Evolutionary conservation across 2,113 vertebrate species (phyloP), one percentile per base, ranked within the genome.

Genomic region (Tylochromis polylepis): DNA sequence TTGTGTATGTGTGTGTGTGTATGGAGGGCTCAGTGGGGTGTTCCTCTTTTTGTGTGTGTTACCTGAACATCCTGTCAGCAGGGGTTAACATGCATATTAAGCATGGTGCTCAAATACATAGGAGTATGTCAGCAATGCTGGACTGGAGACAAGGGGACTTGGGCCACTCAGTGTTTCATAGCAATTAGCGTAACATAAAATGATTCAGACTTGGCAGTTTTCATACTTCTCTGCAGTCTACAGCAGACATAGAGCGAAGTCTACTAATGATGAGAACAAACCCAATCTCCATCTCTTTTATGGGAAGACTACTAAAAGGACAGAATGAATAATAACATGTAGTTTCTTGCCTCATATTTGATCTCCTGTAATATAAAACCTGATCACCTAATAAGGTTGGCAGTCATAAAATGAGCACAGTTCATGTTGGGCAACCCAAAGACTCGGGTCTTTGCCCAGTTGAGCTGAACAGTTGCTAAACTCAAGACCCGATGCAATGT

Each of bases 361-460:
- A 92, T 78, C 87, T 82, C 82, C 75, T 53, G 31, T 80, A 89
- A 79, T 78, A 79, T 87, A 85, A 91, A 89, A 93, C 60, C 24
- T 57, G 38, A 92, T 91, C 86, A 82, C 51, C 85, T 91, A 75
- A 87, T 57, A 89, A 43, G 86, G 36, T 46, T 72, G 41, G 4
- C 75, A 58, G 31, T 87, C 83, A 72, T 81, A 82, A 79, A 87
- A 81, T 16, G 49, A 75, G 53, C 8, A 15, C 29, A 59, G 51
- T n/a, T 18, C 43, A 72, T 0, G 11, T 49, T 84, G 81, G 86
- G 78, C 43, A n/a, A 65, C 60, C 31, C 60, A 65, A 65, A 65
- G 31, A 62, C 29, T 67, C 59, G 6, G n/a, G 58, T 29, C 56
- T 84, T 83, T 62, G 10, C 31, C 59, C 59, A 36, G 59, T 62